Evolutionary conservation across 2,888 invertebrate genomes (phyloP).

Genomic region (Lepetodrilus schrolli): DNA sequence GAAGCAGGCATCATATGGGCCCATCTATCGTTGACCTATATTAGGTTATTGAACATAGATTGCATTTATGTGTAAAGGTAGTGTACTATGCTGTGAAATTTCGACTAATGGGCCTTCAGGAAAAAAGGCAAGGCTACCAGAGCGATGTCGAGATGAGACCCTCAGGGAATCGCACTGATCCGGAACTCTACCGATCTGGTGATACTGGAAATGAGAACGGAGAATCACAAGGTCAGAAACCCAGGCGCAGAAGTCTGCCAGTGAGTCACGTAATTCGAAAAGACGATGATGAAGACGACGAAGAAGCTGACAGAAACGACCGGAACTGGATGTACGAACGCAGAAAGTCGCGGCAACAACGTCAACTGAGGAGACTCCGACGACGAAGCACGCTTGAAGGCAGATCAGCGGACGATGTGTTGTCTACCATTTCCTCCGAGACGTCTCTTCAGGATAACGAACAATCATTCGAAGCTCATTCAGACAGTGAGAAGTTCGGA

Average conservation of each 20-base stretch:
- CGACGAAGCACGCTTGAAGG: slow-evolving; percentile 22
- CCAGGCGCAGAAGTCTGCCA: slow-evolving; percentile 25
- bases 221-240: background rate
- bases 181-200: slow-evolving; percentile 28
- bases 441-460: slow-evolving; percentile 8
- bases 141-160: background rate
- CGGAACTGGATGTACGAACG: slow-evolving; percentile 45
- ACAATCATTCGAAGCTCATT: background rate
- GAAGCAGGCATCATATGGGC: too few species aligned
- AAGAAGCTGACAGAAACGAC: slow-evolving; percentile 42
- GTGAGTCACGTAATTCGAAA: slow-evolving; percentile 23
- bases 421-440: background rate
- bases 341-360: slow-evolving; percentile 43
- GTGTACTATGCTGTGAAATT: too few species aligned
- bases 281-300: slow-evolving; percentile 40
- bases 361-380: slow-evolving; percentile 41
- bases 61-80: too few species aligned
- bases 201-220: background rate
- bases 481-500: background rate
- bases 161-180: slow-evolving; percentile 25
- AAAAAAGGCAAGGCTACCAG: background rate
- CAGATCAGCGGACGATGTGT: background rate
- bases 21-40: too few species aligned
- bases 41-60: too few species aligned
- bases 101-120: too few species aligned